A percentile compares a stretch with the other conserved stretches of the same genome.
These are phyloP conservation scores for Drosophila prosaltans DNA, from an alignment of 1,140 invertebrate genomes.

Conservation along the genomic window DNA sequence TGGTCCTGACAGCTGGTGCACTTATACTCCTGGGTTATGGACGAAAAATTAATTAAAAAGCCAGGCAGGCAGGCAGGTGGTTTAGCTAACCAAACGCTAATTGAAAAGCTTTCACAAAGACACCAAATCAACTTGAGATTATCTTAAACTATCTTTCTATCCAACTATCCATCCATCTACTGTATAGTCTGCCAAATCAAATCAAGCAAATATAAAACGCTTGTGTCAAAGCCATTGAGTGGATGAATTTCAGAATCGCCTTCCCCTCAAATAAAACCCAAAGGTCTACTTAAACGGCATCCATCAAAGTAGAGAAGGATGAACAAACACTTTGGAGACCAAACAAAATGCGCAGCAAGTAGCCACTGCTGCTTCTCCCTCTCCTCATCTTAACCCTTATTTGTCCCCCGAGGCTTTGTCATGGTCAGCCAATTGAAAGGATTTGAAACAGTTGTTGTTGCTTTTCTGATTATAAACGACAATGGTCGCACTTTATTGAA, in stretches of 20 bases:
- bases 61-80: slow-evolving; percentile 57
- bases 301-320: neutral
- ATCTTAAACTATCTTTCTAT: neutral
- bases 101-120: slow-evolving; percentile 48
- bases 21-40: neutral
- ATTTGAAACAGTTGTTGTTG: slow-evolving; percentile 22
- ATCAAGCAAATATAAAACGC: neutral
- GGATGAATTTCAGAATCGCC: neutral
- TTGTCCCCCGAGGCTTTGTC: neutral
- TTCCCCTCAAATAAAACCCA: neutral
- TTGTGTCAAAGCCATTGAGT: neutral
- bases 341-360: slow-evolving; percentile 4
- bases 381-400: slow-evolving; percentile 15
- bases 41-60: slow-evolving; percentile 62
- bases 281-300: slow-evolving; percentile 40
- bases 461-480: slow-evolving; percentile 75
- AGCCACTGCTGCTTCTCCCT: neutral
- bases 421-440: slow-evolving; percentile 24
- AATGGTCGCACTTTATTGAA: slow-evolving; percentile 81
- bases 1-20: slow-evolving; percentile 38
- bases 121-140: slow-evolving; percentile 6
- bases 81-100: slow-evolving; percentile 47
- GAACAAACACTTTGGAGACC: neutral
- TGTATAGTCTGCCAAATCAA: slow-evolving; percentile 5
- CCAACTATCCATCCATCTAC: neutral